A percentile compares a stretch with the other conserved stretches of the same genome.
phyloP scores from a whole-genome alignment of 2,797 vertebrate species.

The Hybognathus amarus region DNA sequence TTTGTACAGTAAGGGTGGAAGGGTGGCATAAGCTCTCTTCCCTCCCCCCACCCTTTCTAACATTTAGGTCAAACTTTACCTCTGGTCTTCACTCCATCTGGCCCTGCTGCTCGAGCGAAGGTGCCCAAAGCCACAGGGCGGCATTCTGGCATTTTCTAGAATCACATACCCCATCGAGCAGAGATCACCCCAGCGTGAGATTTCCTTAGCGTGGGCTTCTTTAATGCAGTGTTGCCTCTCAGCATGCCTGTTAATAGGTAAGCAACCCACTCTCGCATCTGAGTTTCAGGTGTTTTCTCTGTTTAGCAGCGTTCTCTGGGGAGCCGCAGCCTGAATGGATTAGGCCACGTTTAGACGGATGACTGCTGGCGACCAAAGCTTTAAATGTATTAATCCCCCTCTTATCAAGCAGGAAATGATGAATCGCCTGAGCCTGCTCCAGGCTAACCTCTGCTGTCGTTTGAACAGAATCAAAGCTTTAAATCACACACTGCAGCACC shows the following conservation, averaged over 20 bases:
- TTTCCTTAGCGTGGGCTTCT: constrained; percentile 20
- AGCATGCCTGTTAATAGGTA: constrained; percentile 59
- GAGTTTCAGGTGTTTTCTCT: constrained; percentile 78
- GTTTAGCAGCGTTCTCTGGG: constrained; percentile 74
- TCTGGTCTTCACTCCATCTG: constrained; percentile 79
- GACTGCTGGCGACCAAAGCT: constrained; percentile 76
- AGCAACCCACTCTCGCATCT: constrained; percentile 61
- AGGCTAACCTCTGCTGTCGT: constrained; percentile 82
- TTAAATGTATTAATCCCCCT: constrained; percentile 82
- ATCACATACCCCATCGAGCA: constrained; percentile 44
- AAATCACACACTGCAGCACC: constrained; percentile 79
- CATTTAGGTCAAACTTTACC: constrained; percentile 81
- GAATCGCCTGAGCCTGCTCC: constrained; percentile 78
- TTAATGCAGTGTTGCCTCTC: constrained; percentile 33
- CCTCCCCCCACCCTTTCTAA: constrained; percentile 50
- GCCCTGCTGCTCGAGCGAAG: constrained; percentile 76
- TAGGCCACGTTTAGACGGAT: constrained; percentile 66
- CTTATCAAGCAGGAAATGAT: constrained; percentile 82
- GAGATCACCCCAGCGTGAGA: constrained; percentile 55
- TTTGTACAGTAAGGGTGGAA: constrained; percentile 23
- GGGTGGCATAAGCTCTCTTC: constrained; percentile 13
- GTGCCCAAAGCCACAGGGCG: constrained; percentile 75
- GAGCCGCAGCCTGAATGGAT: constrained; percentile 73
- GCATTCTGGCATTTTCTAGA: constrained; percentile 63
- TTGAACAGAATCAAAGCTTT: constrained; percentile 84